A percentile compares a stretch with the other conserved stretches of the same genome.
Evolutionary conservation across 2,888 invertebrate genomes (phyloP).

Genomic region (Morpho achilles): DNA sequence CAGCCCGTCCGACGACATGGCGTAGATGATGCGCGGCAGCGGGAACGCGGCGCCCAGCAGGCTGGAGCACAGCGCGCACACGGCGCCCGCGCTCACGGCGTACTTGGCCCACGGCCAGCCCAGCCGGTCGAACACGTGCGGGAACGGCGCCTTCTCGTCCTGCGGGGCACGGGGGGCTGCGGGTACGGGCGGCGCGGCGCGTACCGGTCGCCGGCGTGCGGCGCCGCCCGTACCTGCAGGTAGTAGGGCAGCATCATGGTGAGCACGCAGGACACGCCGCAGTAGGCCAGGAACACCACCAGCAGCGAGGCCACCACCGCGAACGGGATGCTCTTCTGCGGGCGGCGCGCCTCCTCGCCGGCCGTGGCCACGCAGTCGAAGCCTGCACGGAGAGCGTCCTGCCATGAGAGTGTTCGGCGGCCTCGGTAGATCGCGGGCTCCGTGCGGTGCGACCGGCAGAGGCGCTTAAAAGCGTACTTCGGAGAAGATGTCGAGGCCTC

Average conservation of each 20-base stretch:
- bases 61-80: conserved; percentile 91
- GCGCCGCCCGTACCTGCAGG: conserved; percentile 73
- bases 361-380: conserved; percentile 95
- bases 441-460: no score
- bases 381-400: conserved; percentile 61
- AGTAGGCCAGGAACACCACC: conserved; percentile 93
- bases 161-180: conserved; percentile 40
- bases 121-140: conserved; percentile 85
- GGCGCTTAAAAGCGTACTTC: no score
- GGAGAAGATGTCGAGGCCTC: no score
- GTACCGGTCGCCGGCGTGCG: no score
- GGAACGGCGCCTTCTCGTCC: conserved; percentile 88
- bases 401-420: no score
- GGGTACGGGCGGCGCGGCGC: no score
- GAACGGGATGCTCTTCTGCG: conserved; percentile 92
- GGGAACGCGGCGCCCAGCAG: conserved; percentile 92
- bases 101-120: conserved; percentile 90
- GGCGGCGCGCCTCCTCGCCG: conserved; percentile 95
- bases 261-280: conserved; percentile 91
- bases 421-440: no score
- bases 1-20: conserved; percentile 92
- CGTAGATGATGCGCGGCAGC: conserved; percentile 91
- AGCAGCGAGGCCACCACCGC: conserved; percentile 91
- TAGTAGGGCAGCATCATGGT: conserved; percentile 93
- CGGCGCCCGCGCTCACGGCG: conserved; percentile 90